Conservation (phyloP, 2,888 invertebrate species). For the Rhorus exstirpatorius region DNA sequence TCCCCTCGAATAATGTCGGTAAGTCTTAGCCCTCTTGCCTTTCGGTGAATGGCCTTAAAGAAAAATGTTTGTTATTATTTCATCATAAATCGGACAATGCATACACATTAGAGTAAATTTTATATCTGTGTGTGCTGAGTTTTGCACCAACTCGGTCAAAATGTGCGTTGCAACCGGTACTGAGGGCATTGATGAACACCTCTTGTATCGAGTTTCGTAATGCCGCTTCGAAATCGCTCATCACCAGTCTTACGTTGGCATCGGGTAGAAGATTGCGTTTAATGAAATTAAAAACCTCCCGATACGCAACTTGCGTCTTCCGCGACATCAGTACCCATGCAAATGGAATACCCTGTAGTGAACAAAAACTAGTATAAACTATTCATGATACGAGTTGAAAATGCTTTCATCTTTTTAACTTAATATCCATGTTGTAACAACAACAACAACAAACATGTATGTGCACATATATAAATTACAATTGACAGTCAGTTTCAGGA, state of each 20-base stretch:
- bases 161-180: constrained; percentile 45
- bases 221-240: constrained; percentile 47
- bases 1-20: background rate
- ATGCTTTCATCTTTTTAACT: no score
- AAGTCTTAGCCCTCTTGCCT: background rate
- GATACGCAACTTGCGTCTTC: constrained; percentile 18
- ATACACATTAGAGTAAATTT: background rate
- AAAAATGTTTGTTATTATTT: background rate
- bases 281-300: background rate
- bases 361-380: no score
- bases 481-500: no score
- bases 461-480: no score
- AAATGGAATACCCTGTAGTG: constrained; percentile 25
- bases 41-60: constrained; percentile 18
- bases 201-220: constrained; percentile 35
- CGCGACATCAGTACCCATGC: background rate
- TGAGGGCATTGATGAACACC: constrained; percentile 20
- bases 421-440: no score
- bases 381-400: no score
- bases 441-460: no score
- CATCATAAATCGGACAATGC: no score
- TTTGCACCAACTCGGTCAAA: constrained; percentile 19
- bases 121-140: background rate
- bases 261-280: background rate
- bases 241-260: constrained; percentile 9